Evolutionary conservation across 2,113 vertebrate species (phyloP), one percentile per base, ranked within the genome.

Genomic region (Sinosuthora webbiana): DNA sequence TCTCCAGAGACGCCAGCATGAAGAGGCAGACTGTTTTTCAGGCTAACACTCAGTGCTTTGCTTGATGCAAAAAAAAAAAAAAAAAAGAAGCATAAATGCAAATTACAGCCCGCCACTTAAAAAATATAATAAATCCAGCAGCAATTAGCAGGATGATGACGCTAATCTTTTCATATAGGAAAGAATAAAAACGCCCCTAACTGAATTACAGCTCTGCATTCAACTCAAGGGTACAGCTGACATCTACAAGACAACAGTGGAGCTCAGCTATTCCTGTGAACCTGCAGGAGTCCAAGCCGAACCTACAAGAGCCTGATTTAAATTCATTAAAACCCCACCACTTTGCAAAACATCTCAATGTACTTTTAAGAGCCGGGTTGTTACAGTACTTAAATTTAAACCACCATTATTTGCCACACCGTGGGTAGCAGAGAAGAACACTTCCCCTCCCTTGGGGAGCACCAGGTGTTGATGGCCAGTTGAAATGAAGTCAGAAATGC

Each of bases 121-220:
- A 95, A 96, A 96, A 96, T 90, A 92, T 93, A 93, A 96, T 94
- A 97, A 97, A 97, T 97, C 95, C 94, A 87, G 70, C 88, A 96
- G 95, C 96, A 96, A 97, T 97, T 97, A 97, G 94, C 90, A 74
- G 91, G 77, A 97, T 94, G 97, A 96, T 94, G 97, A 96, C 22
- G 95, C 80, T 96, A 83, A 97, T 97, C 97, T 98, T 97, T 97
- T 97, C 83, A 91, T 95, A 97, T 87, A 82, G 94, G 83, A 97
- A 94, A 97, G 96, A 96, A 96, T 87, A 96, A 97, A 95, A 97
- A 84, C n/a, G 69, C 88, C 96, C 86, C 92, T 93, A 97, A 94
- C 93, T 95, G 97, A 97, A 98, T 96, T 97, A 95, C 57, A 96
- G 95, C 95, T 91, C 95, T 90, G 84, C 84, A 93, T 96, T 94